phyloP scores from a whole-genome alignment of 35 echinoderm and acorn worm species.

The Apostichopus parvimensis region DNA sequence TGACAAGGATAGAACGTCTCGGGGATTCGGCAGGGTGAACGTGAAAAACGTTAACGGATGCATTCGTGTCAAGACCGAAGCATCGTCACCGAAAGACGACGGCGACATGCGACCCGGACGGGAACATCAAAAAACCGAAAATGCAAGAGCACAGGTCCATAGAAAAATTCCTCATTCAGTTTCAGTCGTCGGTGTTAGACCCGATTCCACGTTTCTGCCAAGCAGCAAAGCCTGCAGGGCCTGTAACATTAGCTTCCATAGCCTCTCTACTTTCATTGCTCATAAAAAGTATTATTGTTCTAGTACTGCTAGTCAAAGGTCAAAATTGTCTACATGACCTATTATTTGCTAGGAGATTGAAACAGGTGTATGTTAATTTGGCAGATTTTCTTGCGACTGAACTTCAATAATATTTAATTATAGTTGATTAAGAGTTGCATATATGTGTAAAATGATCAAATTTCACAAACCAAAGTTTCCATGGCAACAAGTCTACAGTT shows the following conservation, averaged over 20 bases:
- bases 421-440: no score
- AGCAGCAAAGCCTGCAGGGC: constrained; percentile 68
- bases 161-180: neutral
- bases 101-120: neutral
- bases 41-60: neutral
- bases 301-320: neutral
- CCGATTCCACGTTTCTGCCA: neutral
- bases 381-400: no score
- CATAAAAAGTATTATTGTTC: constrained; percentile 98
- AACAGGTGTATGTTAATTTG: no score
- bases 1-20: neutral
- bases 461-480: no score
- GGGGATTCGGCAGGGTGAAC: neutral
- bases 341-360: no score
- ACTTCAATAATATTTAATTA: no score
- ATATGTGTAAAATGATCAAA: no score
- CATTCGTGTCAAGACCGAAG: neutral
- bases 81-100: neutral
- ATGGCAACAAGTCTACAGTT: no score
- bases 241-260: constrained; percentile 88
- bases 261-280: constrained; percentile 92
- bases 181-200: neutral
- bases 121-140: neutral
- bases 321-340: constrained; percentile 27
- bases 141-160: neutral